phyloP scores from a whole-genome alignment of 2,113 vertebrate genomes.

The Eclectus roratus region DNA sequence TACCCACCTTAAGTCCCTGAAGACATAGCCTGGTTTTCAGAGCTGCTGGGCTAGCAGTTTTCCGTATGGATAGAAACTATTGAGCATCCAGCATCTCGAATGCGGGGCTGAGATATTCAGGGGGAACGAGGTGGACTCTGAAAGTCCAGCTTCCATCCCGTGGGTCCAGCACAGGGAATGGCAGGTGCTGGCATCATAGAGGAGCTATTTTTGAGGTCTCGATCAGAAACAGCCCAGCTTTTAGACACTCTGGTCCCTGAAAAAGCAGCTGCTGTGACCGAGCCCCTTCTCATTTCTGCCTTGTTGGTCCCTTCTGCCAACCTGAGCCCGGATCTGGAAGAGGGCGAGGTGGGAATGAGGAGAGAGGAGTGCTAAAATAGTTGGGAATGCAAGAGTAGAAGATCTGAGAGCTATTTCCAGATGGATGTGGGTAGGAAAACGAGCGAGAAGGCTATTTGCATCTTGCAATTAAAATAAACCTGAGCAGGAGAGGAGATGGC shows the following conservation, averaged over 20 bases:
- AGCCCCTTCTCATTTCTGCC: background rate
- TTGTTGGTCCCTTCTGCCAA: background rate
- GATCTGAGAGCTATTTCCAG: slow-evolving; percentile 53
- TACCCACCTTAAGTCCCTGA: background rate
- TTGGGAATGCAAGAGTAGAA: background rate
- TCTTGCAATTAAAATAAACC: slow-evolving; percentile 73
- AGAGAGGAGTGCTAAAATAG: background rate
- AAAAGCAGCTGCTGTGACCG: background rate
- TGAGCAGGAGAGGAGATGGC: slow-evolving; percentile 57
- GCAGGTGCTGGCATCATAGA: no score
- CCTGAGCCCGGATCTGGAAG: background rate
- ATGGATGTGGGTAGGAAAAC: slow-evolving; percentile 62
- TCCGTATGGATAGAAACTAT: background rate
- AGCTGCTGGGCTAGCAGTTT: background rate
- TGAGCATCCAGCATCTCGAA: background rate
- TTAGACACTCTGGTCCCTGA: background rate
- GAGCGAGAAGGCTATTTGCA: slow-evolving; percentile 67
- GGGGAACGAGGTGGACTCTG: background rate
- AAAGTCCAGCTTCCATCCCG: background rate
- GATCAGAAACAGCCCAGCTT: background rate
- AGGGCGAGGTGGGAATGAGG: background rate
- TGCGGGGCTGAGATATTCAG: background rate
- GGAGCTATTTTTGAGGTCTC: background rate
- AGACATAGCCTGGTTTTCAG: background rate
- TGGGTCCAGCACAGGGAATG: fast-evolving